Conservation (phyloP, 2,888 invertebrate genomes). For the Cantharis rustica region DNA sequence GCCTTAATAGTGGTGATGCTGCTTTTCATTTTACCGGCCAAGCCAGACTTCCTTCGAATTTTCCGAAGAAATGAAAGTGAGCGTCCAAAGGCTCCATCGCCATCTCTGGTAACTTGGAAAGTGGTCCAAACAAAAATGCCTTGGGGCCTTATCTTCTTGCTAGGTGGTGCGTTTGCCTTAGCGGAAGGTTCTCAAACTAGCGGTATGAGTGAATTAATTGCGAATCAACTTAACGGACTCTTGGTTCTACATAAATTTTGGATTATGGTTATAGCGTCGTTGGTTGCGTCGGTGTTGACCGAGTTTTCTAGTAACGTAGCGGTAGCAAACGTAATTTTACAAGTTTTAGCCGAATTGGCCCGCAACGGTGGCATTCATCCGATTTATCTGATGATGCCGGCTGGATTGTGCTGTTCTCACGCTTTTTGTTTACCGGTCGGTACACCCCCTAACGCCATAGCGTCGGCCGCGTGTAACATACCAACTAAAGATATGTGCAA, state of each 20-base stretch:
- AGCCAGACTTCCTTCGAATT: conserved; percentile 74
- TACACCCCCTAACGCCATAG: conserved; percentile 94
- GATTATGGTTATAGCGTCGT: conserved; percentile 75
- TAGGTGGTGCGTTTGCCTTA: conserved; percentile 91
- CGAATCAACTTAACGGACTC: conserved; percentile 70
- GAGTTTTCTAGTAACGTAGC: conserved; percentile 92
- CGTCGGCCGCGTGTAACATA: conserved; percentile 81
- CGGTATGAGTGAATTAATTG: conserved; percentile 77
- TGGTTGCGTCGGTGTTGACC: conserved; percentile 81
- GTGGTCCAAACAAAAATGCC: conserved; percentile 84
- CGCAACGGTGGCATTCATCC: conserved; percentile 71
- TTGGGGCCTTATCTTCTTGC: conserved; percentile 86
- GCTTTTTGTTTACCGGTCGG: conserved; percentile 94
- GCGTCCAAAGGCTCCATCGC: conserved; percentile 66
- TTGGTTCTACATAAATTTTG: conserved; percentile 65
- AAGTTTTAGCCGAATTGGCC: conserved; percentile 81
- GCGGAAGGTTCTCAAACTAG: conserved; percentile 84
- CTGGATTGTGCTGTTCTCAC: conserved; percentile 87
- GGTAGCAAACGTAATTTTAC: conserved; percentile 85
- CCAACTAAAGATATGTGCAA: conserved; percentile 78
- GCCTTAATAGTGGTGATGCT: conserved; percentile 83
- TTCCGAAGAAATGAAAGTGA: conserved; percentile 64
- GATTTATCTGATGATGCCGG: conserved; percentile 87
- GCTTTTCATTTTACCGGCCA: conserved; percentile 83
- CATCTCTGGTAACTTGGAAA: conserved; percentile 82